Conservation (phyloP, 2,113 vertebrate genomes). For the Ellobius talpinus region DNA sequence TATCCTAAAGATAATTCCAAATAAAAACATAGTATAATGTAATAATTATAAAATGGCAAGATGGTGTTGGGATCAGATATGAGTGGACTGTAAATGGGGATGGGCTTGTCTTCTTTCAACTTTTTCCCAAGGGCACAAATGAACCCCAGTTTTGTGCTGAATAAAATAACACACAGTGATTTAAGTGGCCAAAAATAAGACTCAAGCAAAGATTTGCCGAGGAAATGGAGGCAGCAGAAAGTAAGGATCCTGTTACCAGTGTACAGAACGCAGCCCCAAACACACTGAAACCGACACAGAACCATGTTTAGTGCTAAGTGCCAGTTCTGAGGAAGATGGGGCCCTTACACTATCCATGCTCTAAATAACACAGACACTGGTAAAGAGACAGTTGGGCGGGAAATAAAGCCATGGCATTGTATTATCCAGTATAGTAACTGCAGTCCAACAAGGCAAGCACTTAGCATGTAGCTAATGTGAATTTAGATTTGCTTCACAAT, state of each 20-base stretch:
- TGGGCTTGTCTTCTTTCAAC: background rate
- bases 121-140: background rate
- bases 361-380: background rate
- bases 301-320: background rate
- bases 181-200: conserved; percentile 32
- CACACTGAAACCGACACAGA: background rate
- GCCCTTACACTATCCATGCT: background rate
- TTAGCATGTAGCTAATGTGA: background rate
- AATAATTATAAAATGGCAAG: conserved; percentile 6
- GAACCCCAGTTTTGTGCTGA: background rate
- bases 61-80: background rate
- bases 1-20: background rate
- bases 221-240: conserved; percentile 46
- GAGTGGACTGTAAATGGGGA: background rate
- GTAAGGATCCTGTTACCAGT: background rate
- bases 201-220: background rate
- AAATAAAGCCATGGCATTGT: background rate
- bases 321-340: background rate
- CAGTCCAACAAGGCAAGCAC: background rate
- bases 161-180: background rate
- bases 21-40: background rate
- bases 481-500: background rate
- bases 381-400: background rate
- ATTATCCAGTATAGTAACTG: background rate
- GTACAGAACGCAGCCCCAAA: background rate